phyloP scores from a whole-genome alignment of 2,797 vertebrate species.

The Pelodytes ibericus region DNA sequence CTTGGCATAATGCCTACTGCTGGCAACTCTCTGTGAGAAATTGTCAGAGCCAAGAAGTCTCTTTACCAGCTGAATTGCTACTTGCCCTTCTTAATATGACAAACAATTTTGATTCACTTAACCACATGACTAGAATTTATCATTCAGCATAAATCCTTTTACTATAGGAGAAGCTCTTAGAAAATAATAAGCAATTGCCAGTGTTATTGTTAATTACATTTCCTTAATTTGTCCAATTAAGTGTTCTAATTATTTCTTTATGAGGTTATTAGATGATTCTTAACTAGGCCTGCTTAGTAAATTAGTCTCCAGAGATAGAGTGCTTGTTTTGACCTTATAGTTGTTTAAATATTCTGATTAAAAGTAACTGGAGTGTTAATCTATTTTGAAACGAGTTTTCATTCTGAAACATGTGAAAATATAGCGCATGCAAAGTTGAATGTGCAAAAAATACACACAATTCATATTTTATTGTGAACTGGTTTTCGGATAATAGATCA shows the following conservation, averaged over 20 bases:
- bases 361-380: constrained; percentile 63
- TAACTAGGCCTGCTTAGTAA: constrained; percentile 60
- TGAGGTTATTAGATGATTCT: constrained; percentile 64
- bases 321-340: constrained; percentile 67
- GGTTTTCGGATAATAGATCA: too few species aligned
- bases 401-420: constrained; percentile 47
- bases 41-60: constrained; percentile 54
- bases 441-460: constrained; percentile 18
- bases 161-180: constrained; percentile 64
- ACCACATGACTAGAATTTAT: constrained; percentile 60
- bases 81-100: constrained; percentile 62
- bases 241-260: constrained; percentile 68
- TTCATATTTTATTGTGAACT: not conserved
- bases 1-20: constrained; percentile 52
- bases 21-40: constrained; percentile 52
- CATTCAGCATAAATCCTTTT: constrained; percentile 61
- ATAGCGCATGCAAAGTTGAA: constrained; percentile 25
- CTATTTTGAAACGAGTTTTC: constrained; percentile 57
- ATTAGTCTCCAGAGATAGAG: constrained; percentile 62
- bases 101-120: constrained; percentile 66
- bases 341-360: constrained; percentile 63
- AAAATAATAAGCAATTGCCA: constrained; percentile 67
- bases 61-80: constrained; percentile 57
- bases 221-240: constrained; percentile 67
- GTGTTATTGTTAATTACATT: constrained; percentile 66